Evolutionary conservation across 2,888 invertebrate species (phyloP).

Genomic region (Hyppa rectilinea): DNA sequence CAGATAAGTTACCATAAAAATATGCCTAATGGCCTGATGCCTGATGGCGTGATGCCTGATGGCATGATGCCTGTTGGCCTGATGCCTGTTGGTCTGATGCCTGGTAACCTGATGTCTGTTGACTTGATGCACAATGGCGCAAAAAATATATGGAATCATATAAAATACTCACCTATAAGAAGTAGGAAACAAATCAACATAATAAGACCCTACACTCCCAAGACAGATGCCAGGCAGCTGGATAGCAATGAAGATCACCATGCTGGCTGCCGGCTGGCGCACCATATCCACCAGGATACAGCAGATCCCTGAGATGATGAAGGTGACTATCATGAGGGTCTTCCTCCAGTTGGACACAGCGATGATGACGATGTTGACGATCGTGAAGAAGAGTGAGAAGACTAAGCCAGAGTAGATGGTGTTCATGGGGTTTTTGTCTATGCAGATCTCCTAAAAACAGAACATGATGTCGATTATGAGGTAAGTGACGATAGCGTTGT

Average conservation of each 20-base stretch:
- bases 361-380: conserved; percentile 83
- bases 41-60: no score
- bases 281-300: conserved; percentile 85
- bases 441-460: conserved; percentile 75
- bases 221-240: conserved; percentile 62
- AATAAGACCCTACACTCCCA: conserved; percentile 67
- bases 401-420: conserved; percentile 90
- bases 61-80: no score
- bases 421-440: conserved; percentile 81
- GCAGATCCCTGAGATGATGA: conserved; percentile 84
- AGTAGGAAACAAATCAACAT: conserved; percentile 70
- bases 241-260: conserved; percentile 65
- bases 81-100: no score
- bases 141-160: not conserved
- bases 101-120: no score
- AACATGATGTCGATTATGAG: not conserved
- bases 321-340: conserved; percentile 78
- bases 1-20: not conserved
- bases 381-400: conserved; percentile 89
- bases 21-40: no score
- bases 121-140: no score
- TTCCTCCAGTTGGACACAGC: conserved; percentile 87
- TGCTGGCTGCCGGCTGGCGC: conserved; percentile 42
- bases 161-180: conserved; percentile 61
- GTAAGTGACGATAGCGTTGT: not conserved